Base-by-base conservation (phyloP, 2,888 invertebrate species). In the Mactromeris polynyma region DNA sequence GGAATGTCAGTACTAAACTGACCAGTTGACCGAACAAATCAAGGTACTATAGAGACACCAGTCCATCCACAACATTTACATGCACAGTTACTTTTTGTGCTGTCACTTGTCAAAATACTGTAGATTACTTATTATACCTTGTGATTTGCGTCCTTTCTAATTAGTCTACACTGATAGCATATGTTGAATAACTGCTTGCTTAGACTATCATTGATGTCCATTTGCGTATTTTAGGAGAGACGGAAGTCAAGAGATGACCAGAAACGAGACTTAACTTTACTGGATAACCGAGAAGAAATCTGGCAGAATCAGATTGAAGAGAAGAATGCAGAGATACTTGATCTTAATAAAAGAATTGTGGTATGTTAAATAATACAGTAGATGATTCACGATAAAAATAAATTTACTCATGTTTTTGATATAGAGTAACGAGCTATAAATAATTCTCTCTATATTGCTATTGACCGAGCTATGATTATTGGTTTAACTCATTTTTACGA, bases 201-300 rank as follows among this genome's bases (percentile, higher is more conserved):
- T 9, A 9, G 6, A 17, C 6, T 14, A 46, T 17, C 46, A 46
- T 46, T 46, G 46, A 4, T 14, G 40, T 40, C 17, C 1, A 46
- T 46, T 46, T 46, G 40, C 6, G 11, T 54, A 14, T 69, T 31
- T 9, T 38, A 96, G 96, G 95, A 95, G 85, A 90, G 94, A 42
- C 92, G 96, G 9, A 94, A 95, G 81, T 95, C 95, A 0, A 86
- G 95, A 58, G 96, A 96, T 84, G 93, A 93, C 26, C 95, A 96
- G 91, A 93, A 94, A 40, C 90, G 93, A 38, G 95, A 95, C 58
- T 80, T 96, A 69, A 90, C 90, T 14, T 80, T 95, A 80, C 84
- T 96, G 38, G 95, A 96, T 81, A 94, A 93, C n/a, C 89, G 94
- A 38, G 95, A 95, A 78, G 95, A 95, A 1, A 90, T 93, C 11